These are phyloP conservation scores for Silurus lanzhouensis DNA, from an alignment of 2,797 vertebrate species.

Conservation along the genomic window DNA sequence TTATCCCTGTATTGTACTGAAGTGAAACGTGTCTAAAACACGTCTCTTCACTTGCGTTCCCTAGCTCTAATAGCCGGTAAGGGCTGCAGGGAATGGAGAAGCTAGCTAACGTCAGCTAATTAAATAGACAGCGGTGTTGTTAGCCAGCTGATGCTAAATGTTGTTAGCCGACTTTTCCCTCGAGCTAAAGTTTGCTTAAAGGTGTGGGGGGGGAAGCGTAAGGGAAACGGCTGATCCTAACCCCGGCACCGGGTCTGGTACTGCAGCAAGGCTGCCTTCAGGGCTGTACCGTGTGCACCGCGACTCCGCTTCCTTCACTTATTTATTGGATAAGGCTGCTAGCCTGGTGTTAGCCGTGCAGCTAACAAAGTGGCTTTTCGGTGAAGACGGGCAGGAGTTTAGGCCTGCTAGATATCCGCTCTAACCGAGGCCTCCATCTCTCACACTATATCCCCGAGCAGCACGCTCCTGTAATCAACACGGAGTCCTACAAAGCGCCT, in stretches of 20 bases:
- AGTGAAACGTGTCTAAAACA: neutral
- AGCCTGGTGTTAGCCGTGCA: conserved; percentile 21
- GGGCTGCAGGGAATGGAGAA: neutral
- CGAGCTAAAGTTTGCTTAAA: conserved; percentile 20
- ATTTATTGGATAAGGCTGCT: neutral
- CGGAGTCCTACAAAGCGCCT: neutral
- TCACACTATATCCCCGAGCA: neutral
- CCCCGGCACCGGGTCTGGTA: neutral
- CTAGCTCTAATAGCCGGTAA: neutral
- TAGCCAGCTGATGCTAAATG: conserved; percentile 41
- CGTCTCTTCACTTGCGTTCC: neutral
- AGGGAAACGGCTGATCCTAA: neutral
- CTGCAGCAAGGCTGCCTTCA: neutral
- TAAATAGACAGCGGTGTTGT: conserved; percentile 28
- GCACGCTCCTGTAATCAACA: neutral
- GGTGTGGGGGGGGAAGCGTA: neutral
- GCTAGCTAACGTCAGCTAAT: conserved; percentile 29
- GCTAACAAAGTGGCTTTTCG: conserved; percentile 45
- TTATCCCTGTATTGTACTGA: neutral
- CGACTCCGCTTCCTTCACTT: neutral
- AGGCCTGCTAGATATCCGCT: conserved; percentile 20
- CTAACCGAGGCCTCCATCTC: neutral
- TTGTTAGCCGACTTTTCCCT: conserved; percentile 21
- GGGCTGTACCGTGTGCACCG: neutral
- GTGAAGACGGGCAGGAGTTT: neutral